These are phyloP conservation scores for Micrasema longulum DNA, from an alignment of 1,140 invertebrate genomes.

Conservation along the genomic window DNA sequence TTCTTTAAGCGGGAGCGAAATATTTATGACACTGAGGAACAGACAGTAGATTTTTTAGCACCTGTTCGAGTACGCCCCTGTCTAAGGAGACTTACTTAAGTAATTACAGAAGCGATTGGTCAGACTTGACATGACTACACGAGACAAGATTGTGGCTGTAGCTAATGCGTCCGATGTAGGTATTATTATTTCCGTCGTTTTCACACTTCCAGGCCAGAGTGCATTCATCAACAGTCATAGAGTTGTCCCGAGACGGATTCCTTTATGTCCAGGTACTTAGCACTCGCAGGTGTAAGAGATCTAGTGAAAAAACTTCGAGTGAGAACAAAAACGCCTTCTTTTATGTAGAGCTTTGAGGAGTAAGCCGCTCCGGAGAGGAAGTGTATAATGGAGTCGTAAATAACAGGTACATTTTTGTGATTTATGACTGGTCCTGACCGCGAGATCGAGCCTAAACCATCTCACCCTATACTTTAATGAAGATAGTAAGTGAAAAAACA, in stretches of 20 bases:
- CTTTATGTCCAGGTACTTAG: background rate
- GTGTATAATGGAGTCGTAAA: background rate
- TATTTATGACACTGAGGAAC: too few relatives aligned
- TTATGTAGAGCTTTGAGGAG: background rate
- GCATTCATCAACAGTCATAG: constrained; percentile 1
- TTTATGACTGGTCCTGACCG: too few relatives aligned
- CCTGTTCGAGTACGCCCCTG: too few relatives aligned
- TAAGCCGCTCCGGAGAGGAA: too few relatives aligned
- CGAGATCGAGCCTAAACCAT: too few relatives aligned
- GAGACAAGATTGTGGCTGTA: constrained; percentile 27
- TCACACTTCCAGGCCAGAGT: constrained; percentile 1
- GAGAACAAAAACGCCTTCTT: constrained; percentile 9
- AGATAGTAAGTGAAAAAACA: too few relatives aligned
- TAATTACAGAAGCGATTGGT: constrained; percentile 12
- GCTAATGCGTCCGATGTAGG: background rate
- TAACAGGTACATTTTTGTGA: background rate
- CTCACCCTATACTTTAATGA: too few relatives aligned
- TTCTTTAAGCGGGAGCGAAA: too few relatives aligned
- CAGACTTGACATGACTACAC: background rate
- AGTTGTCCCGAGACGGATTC: background rate
- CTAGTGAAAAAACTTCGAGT: background rate
- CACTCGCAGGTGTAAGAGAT: background rate
- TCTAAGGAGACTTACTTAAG: background rate
- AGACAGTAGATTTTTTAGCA: too few relatives aligned
- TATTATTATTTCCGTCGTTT: constrained; percentile 12